Percentiles rank a stretch among this genome's conserved stretches.
phyloP scores from a whole-genome alignment of 1,140 invertebrate species.

The Drosophila sturtevanti region DNA sequence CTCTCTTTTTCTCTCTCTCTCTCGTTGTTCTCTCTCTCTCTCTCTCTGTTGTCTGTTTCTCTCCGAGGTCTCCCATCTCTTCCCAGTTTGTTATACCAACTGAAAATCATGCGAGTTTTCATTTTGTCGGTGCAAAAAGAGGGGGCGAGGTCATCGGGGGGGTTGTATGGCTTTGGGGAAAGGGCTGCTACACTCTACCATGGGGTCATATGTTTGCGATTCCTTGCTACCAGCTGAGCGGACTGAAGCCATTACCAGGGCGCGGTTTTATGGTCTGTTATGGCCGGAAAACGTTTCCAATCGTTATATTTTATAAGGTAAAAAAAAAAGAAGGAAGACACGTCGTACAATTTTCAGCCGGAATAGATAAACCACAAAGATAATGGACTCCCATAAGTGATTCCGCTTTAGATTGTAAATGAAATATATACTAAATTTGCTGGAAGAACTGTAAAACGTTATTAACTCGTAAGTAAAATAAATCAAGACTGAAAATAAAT shows the following conservation, averaged over 20 bases:
- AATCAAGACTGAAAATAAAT: no score
- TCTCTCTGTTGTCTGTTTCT: constrained; percentile 22
- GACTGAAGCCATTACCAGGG: constrained; percentile 33
- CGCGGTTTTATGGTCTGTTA: constrained; percentile 30
- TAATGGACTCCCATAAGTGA: neutral
- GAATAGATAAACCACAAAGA: constrained; percentile 20
- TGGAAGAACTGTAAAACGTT: no score
- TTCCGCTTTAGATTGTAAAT: neutral
- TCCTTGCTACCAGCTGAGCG: constrained; percentile 65
- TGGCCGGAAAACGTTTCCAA: constrained; percentile 39
- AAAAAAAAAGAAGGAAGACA: no score
- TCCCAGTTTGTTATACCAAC: constrained; percentile 66
- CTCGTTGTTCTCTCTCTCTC: constrained; percentile 16
- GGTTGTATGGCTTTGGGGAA: neutral
- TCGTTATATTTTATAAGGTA: neutral
- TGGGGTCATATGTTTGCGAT: constrained; percentile 69
- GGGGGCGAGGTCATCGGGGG: constrained; percentile 5
- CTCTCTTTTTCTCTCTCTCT: constrained; percentile 20
- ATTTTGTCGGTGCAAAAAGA: constrained; percentile 10
- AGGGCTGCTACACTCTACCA: constrained; percentile 17
- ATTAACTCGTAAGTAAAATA: no score
- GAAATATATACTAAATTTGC: no score
- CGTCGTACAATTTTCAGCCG: neutral
- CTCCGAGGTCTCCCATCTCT: neutral
- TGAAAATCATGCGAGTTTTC: constrained; percentile 75